Conservation (phyloP, 2,113 vertebrate species). For the Plecturocebus donacophilus region DNA sequence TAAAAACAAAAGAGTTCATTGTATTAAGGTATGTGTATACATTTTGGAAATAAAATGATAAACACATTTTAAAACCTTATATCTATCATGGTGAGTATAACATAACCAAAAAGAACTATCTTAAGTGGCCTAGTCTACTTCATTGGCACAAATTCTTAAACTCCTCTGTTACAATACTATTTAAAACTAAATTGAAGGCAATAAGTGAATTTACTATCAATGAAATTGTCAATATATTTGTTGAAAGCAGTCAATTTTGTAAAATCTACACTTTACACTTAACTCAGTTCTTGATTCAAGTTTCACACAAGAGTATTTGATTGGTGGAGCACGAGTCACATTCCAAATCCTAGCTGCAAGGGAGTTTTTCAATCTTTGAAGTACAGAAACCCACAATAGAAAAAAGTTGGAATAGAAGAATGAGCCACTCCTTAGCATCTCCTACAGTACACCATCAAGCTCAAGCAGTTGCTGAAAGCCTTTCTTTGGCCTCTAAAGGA, state of each 20-base stretch:
- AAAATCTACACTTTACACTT: not conserved
- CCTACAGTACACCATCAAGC: not conserved
- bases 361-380: not conserved
- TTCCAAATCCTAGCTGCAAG: constrained; percentile 4
- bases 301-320: not conserved
- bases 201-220: not conserved
- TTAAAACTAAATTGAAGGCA: constrained; percentile 51
- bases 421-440: constrained; percentile 16
- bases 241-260: not conserved
- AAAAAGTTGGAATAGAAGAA: not conserved
- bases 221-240: not conserved
- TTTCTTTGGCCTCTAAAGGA: constrained; percentile 27
- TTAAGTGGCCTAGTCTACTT: constrained; percentile 67
- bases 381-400: not conserved
- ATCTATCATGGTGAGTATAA: constrained; percentile 54
- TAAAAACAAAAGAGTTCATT: constrained; percentile 32
- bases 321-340: not conserved
- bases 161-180: constrained; percentile 68
- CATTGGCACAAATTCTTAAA: constrained; percentile 52
- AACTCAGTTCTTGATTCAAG: not conserved
- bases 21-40: not conserved
- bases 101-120: constrained; percentile 50
- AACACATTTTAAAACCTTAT: constrained; percentile 8
- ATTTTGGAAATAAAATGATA: constrained; percentile 48
- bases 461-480: not conserved